These are phyloP conservation scores for Psittacula derbiana DNA, from an alignment of 2,797 vertebrate species.

Conservation along the genomic window DNA sequence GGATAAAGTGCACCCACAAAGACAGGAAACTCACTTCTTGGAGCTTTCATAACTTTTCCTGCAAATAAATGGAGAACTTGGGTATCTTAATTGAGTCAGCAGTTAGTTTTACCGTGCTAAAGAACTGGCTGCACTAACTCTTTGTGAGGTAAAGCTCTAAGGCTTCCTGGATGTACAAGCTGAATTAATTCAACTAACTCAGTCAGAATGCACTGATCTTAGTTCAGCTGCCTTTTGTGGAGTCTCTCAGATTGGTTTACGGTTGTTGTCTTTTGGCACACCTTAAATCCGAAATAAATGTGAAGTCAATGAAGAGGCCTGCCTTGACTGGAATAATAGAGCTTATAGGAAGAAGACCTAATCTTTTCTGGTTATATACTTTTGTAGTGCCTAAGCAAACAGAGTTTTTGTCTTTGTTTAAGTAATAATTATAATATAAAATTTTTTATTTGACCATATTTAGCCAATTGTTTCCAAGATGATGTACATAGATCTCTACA, in stretches of 20 bases:
- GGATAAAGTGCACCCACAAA: neutral
- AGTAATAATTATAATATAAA: neutral
- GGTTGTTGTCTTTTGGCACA: neutral
- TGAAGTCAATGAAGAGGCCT: conserved; percentile 3
- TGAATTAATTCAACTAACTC: neutral
- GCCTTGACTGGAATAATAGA: neutral
- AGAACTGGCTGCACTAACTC: neutral
- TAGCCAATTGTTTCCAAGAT: neutral
- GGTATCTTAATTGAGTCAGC: neutral
- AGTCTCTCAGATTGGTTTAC: neutral
- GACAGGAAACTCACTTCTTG: neutral
- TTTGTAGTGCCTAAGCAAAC: neutral
- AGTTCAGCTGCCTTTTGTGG: neutral
- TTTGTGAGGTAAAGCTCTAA: neutral
- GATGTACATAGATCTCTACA: neutral
- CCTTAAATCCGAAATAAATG: neutral
- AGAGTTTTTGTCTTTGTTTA: neutral
- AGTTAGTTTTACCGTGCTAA: neutral
- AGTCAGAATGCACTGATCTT: neutral
- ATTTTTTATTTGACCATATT: neutral
- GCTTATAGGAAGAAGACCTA: neutral
- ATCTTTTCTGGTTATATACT: neutral
- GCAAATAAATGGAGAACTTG: neutral
- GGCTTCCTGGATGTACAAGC: neutral
- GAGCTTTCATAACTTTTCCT: neutral